Percentiles rank a stretch among this genome's conserved stretches.
phyloP scores from a whole-genome alignment of 1,140 invertebrate species.

The Rhagoletis zephyria region DNA sequence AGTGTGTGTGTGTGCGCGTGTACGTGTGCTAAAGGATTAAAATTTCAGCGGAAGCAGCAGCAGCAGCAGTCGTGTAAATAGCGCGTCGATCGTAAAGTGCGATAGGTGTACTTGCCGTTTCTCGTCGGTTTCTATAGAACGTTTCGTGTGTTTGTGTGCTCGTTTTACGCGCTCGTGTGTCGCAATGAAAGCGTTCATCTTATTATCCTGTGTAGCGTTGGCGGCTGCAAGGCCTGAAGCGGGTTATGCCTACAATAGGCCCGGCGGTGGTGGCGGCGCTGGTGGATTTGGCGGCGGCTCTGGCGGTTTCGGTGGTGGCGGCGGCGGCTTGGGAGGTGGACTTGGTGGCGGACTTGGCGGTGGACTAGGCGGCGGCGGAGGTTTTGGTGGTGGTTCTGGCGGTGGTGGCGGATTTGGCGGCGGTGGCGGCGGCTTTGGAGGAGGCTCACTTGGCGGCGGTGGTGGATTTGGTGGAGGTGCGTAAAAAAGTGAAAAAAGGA shows the following conservation, averaged over 20 bases:
- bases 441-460: conserved; percentile 59
- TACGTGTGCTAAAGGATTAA: conserved; percentile 51
- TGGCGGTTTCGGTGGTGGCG: conserved; percentile 59
- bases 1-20: conserved; percentile 66
- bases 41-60: no score
- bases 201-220: conserved; percentile 77
- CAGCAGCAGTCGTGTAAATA: background rate
- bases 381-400: conserved; percentile 60
- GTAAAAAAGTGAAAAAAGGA: background rate
- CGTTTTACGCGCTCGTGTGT: conserved; percentile 12
- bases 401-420: conserved; percentile 55
- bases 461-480: conserved; percentile 61
- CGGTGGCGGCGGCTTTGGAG: conserved; percentile 59
- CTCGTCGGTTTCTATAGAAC: conserved; percentile 8
- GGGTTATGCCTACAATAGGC: conserved; percentile 77
- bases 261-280: conserved; percentile 73
- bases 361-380: conserved; percentile 60
- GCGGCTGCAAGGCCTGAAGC: conserved; percentile 77
- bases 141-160: conserved; percentile 11
- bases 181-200: conserved; percentile 73
- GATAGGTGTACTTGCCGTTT: no score
- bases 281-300: conserved; percentile 60
- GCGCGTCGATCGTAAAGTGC: background rate
- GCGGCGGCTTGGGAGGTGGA: conserved; percentile 57
- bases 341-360: conserved; percentile 65